Conservation (phyloP, 2,113 vertebrate genomes). For the Prionailurus viverrinus region DNA sequence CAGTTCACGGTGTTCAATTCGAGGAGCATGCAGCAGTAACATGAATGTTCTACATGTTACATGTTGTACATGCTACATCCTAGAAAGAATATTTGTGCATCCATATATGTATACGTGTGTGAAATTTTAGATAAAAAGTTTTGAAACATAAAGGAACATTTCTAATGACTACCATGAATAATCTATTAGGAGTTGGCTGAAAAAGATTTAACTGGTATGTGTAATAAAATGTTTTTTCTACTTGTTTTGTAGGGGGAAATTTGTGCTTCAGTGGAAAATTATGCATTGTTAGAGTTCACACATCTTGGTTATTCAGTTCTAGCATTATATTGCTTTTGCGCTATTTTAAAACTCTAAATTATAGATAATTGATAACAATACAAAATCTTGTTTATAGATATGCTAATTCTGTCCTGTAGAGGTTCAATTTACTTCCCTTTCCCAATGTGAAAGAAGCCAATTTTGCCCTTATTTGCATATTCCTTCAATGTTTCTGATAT, state of each 20-base stretch:
- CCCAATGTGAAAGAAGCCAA: not conserved
- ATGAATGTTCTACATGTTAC: not conserved
- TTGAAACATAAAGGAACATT: not conserved
- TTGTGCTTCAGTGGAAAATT: not conserved
- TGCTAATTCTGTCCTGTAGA: not conserved
- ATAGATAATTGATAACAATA: slow-evolving; percentile 6
- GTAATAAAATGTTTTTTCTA: not conserved
- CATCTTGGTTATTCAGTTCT: not conserved
- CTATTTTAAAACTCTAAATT: slow-evolving; percentile 54
- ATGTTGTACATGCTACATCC: not conserved
- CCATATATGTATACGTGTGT: not conserved
- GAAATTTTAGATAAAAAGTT: not conserved
- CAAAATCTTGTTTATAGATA: not conserved
- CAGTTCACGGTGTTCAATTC: not conserved
- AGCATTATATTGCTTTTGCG: not conserved
- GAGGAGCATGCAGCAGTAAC: not conserved
- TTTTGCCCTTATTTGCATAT: not conserved
- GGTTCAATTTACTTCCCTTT: not conserved
- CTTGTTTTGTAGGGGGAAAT: not conserved
- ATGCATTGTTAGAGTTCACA: not conserved
- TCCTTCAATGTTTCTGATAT: not conserved
- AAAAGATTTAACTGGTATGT: not conserved
- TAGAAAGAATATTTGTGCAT: not conserved
- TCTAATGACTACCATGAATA: not conserved
- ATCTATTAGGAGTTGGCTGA: not conserved